phyloP scores from a whole-genome alignment of 2,888 invertebrate species.

The Perdita meconis region DNA sequence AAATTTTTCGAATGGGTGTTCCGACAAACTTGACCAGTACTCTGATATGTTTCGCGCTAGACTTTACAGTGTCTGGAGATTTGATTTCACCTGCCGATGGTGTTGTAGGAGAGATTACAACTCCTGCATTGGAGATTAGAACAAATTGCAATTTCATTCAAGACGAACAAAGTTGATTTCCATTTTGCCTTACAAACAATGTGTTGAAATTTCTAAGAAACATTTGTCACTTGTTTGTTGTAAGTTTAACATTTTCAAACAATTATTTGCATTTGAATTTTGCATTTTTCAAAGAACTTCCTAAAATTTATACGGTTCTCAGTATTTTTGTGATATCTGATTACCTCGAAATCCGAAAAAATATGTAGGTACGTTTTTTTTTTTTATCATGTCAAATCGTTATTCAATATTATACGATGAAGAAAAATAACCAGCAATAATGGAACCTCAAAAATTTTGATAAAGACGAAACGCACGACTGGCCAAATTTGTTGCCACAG shows the following conservation, averaged over 20 bases:
- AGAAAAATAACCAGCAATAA: constrained; percentile 14
- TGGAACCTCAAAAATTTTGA: constrained; percentile 33
- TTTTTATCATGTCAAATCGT: constrained; percentile 38
- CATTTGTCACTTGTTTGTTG: constrained; percentile 16
- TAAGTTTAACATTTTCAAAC: constrained; percentile 21
- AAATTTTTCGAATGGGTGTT: constrained; percentile 64
- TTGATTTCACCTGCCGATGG: background rate
- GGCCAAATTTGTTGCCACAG: constrained; percentile 62
- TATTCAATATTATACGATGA: constrained; percentile 33
- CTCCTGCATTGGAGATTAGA: constrained; percentile 27
- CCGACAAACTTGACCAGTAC: constrained; percentile 67
- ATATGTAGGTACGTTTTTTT: constrained; percentile 44
- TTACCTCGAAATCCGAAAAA: constrained; percentile 45
- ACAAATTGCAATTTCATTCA: constrained; percentile 34
- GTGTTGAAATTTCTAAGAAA: constrained; percentile 39
- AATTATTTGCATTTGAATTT: constrained; percentile 34
- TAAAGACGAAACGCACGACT: constrained; percentile 50
- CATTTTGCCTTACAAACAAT: constrained; percentile 32
- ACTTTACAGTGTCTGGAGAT: constrained; percentile 19
- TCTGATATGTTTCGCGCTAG: constrained; percentile 59
- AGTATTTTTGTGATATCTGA: constrained; percentile 52
- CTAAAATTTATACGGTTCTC: constrained; percentile 32
- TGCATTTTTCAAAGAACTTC: constrained; percentile 33
- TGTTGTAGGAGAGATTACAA: constrained; percentile 15
- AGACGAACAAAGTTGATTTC: constrained; percentile 40